These are phyloP conservation scores for Chloroceryle amazona DNA, from an alignment of 2,797 vertebrate species.

Conservation along the genomic window DNA sequence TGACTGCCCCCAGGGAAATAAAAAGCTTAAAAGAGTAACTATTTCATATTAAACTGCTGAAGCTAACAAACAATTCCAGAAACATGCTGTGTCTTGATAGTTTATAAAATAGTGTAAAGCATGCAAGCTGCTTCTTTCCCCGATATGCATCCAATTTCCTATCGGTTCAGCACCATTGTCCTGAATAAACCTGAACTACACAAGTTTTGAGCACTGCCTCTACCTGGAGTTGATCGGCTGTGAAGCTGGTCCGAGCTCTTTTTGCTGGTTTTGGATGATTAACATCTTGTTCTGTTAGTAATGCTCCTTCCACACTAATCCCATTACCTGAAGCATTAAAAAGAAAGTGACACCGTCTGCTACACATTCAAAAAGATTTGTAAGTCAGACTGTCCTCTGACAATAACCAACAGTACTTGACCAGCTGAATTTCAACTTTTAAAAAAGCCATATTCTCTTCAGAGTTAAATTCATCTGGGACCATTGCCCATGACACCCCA, in stretches of 20 bases:
- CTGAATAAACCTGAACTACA: background rate
- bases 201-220: conserved; percentile 3
- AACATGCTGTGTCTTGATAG: conserved; percentile 55
- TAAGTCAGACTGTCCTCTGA: background rate
- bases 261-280: conserved; percentile 96
- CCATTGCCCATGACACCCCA: background rate
- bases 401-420: background rate
- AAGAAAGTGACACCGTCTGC: background rate
- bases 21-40: conserved; percentile 8
- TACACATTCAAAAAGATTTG: background rate
- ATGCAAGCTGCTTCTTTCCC: background rate
- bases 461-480: background rate
- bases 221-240: conserved; percentile 97
- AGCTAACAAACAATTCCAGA: conserved; percentile 26
- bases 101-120: conserved; percentile 23
- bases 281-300: conserved; percentile 92
- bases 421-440: background rate
- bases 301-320: conserved; percentile 90
- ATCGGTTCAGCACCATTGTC: background rate
- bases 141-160: background rate
- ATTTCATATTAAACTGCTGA: conserved; percentile 43
- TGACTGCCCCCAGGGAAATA: conserved; percentile 35
- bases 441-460: background rate
- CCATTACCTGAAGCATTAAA: conserved; percentile 85
- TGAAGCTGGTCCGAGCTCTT: conserved; percentile 98